Percentiles rank a stretch among this genome's conserved stretches.
Conservation (phyloP, 2,797 vertebrate species). For the Lophotriccus pileatus region DNA sequence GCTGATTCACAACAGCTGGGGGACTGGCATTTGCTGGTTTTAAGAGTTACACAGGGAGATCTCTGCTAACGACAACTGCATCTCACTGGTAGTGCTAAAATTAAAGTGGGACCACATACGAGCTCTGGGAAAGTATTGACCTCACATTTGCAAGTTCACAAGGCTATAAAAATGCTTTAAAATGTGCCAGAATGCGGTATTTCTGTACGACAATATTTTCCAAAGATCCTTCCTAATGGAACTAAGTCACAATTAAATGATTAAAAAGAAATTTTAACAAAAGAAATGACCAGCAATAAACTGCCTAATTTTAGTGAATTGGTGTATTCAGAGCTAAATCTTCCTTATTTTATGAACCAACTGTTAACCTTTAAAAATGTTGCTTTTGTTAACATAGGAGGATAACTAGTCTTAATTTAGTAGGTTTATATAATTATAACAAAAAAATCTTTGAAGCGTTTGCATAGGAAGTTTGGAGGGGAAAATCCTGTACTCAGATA, state of each 20-base stretch:
- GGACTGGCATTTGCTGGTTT: not conserved
- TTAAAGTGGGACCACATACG: slow-evolving; percentile 46
- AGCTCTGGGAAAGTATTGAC: slow-evolving; percentile 38
- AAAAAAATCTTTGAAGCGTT: not conserved
- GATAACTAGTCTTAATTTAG: not conserved
- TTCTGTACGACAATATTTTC: slow-evolving; percentile 1
- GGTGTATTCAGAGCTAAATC: not conserved
- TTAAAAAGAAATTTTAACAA: not conserved
- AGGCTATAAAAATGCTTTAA: slow-evolving; percentile 4
- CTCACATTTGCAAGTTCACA: slow-evolving; percentile 48
- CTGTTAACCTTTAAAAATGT: not conserved
- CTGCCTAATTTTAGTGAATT: not conserved
- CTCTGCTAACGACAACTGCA: slow-evolving; percentile 6
- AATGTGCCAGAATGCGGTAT: not conserved
- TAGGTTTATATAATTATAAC: not conserved
- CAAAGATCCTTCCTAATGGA: not conserved
- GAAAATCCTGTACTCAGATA: not conserved
- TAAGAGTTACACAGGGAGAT: not conserved
- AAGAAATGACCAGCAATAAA: not conserved
- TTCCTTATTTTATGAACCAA: slow-evolving; percentile 17
- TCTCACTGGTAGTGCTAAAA: slow-evolving; percentile 25
- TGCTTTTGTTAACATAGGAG: not conserved
- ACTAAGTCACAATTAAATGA: not conserved
- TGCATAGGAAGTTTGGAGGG: not conserved
- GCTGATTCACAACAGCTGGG: slow-evolving; percentile 15